Base-by-base conservation (phyloP, 2,797 vertebrate genomes). In the Coregonus sp. region DNA sequence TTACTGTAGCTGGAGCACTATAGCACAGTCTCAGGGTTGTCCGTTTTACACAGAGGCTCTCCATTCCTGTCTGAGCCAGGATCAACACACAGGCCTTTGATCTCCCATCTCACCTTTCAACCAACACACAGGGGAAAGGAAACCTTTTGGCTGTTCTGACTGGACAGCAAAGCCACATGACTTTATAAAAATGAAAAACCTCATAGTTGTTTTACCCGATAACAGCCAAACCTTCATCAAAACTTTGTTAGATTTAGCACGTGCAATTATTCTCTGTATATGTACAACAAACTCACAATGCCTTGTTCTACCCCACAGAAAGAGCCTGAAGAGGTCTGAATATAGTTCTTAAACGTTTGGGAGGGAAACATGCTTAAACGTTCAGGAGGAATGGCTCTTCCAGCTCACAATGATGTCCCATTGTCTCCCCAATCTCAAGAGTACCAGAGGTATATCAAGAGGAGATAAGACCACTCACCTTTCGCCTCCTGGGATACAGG, bases 51-150 rank as follows among this genome's bases (percentile, higher is more conserved):
- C 86, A 75, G 86, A 87, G 89, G 78, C 90, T 91, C 88, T 88
- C 84, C 89, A 93, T 94, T 93, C 92, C 91, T 90, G 83, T 84
- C 65, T 63, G 29, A 75, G 86, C 87, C 88, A 81, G 87, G 87
- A 90, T 92, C 87, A 92, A 93, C 91, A 89, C 73, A 20, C 83
- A 82, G 74, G 67, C 79, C 84, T 89, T 94, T 93, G 89, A 93
- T 92, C 91, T 86, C 63, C 84, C 79, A 72, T 86, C 85, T 88
- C 84, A 87, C 87, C 88, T 82, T 81, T 84, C 80, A 76, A 87
- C 78, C 78, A 86, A 78, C 85, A 76, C 74, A 47, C 61, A 72
- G 73, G 70, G 72, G 47, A 73, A 72, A 51, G 78, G 68, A 33
- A 82, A 75, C 80, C 78, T 65, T 69, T 74, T 75, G 82, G 52